Base-by-base conservation (phyloP, 2,888 invertebrate genomes). In the Amphipyra berbera region DNA sequence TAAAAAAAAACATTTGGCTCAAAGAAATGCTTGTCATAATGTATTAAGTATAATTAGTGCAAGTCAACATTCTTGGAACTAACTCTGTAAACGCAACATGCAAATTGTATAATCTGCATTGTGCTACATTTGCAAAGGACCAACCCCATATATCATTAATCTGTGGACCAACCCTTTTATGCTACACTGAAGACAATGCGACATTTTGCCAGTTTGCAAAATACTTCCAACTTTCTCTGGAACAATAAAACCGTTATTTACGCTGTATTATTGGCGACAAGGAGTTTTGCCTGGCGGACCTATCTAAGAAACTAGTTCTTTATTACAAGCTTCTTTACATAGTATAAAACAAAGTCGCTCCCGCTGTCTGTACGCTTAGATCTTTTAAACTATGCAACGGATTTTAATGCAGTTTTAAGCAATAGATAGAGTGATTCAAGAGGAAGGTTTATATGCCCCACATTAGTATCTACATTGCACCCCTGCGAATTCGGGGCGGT, bases 51-150 rank as follows among this genome's bases (percentile, higher is more conserved):
- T 45, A 40, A 52, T 50, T 61, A 60, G 13, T 58, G 57, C 76
- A 72, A 74, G 65, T 78, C 76, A 68, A 41, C 37, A 46, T 75
- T 75, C 75, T 53, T 6, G 9, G 75, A 75, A 76, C n/a, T 27
- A 56, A 53, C 65, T 21, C 30, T 50, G 38, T 33, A 30, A 65
- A 64, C 56, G 75, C 55, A 68, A 69, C 67, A 73, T 73, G 77
- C 77, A 77, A 77, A 77, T 77, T 78, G 79, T 76, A 76, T 78
- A 76, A 77, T 70, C 72, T 47, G 38, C 53, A 46, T 73, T 67
- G 73, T 67, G 42, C 9, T 14, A 49, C 15, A 38, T 48, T 68
- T 42, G 42, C 48, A 56, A 73, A 57, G 57, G 45, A 58, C 44
- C 56, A 79, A 70, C 79, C 76, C 75, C n/a, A n/a, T n/a, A n/a